Evolutionary conservation across 2,797 vertebrate genomes (phyloP).

Genomic region (Bothrops alternatus): DNA sequence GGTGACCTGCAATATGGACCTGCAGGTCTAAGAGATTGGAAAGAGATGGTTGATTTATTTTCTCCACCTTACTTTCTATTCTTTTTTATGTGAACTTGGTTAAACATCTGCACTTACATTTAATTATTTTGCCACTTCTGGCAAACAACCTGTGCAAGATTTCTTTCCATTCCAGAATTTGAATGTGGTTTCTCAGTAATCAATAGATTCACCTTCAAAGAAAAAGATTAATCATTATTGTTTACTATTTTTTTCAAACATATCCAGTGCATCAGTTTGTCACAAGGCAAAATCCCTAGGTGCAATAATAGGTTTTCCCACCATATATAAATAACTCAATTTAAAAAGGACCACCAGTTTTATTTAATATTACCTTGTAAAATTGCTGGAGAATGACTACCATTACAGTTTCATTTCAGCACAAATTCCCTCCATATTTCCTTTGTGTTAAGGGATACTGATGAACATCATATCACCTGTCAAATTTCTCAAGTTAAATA

Average conservation of each 20-base stretch:
- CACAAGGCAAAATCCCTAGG: neutral
- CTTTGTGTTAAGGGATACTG: neutral
- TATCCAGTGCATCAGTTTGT: neutral
- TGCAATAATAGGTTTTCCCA: neutral
- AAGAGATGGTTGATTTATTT: neutral
- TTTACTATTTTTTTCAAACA: neutral
- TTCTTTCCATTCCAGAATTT: neutral
- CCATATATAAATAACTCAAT: neutral
- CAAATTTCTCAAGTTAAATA: neutral
- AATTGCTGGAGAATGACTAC: neutral
- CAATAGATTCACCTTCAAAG: neutral
- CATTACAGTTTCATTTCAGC: neutral
- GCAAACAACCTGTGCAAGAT: neutral
- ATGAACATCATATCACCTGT: neutral
- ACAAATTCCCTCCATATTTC: constrained; percentile 33
- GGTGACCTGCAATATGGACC: neutral
- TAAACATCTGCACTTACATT: constrained; percentile 9
- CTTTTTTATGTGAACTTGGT: neutral
- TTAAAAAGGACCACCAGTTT: constrained; percentile 25
- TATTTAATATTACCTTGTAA: constrained; percentile 16
- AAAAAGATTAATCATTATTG: neutral
- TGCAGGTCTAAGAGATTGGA: too few relatives aligned
- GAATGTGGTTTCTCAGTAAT: neutral
- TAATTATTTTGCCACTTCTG: neutral
- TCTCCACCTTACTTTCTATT: neutral